phyloP scores from a whole-genome alignment of 37 sponge, comb jelly and placozoan genomes.

The Petrosia ficiformis region DNA sequence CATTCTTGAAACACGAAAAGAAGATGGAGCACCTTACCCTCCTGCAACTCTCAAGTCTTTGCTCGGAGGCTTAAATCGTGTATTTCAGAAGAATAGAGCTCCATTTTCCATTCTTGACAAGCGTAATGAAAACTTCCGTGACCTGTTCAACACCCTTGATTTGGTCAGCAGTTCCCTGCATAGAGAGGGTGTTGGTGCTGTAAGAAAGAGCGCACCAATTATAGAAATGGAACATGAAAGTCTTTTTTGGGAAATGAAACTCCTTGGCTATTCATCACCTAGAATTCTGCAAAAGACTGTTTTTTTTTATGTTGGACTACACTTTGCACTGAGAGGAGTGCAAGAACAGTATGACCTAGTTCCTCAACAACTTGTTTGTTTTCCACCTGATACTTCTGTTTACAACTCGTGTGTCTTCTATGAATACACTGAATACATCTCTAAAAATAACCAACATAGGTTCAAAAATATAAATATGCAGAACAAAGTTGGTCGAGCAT shows the following conservation, averaged over 20 bases:
- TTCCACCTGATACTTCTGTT: background rate
- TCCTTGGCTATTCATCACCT: conserved; percentile 8
- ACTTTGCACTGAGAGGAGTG: conserved; percentile 6
- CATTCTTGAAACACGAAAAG: conserved; percentile 12
- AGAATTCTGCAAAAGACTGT: conserved; percentile 16
- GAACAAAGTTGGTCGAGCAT: conserved; percentile 12
- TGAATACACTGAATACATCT: background rate
- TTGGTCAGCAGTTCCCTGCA: conserved; percentile 12
- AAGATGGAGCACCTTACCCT: conserved; percentile 5
- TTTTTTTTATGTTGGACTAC: conserved; percentile 16
- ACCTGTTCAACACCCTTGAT: conserved; percentile 21
- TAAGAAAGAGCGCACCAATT: conserved; percentile 20
- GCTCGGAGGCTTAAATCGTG: conserved; percentile 1
- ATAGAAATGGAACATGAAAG: conserved; percentile 30
- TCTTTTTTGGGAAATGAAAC: conserved; percentile 22
- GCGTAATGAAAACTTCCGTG: conserved; percentile 1
- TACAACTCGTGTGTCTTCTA: background rate
- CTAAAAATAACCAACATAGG: background rate
- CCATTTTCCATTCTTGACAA: conserved; percentile 36
- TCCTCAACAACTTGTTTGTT: background rate
- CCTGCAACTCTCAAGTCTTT: background rate
- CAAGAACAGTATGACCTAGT: conserved; percentile 22
- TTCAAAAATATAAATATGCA: background rate
- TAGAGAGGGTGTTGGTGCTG: conserved; percentile 33
- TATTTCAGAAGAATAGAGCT: background rate